These are phyloP conservation scores for Epizoanthus rinbou DNA, from an alignment of 92 coral and sea anemone genomes.

Conservation along the genomic window DNA sequence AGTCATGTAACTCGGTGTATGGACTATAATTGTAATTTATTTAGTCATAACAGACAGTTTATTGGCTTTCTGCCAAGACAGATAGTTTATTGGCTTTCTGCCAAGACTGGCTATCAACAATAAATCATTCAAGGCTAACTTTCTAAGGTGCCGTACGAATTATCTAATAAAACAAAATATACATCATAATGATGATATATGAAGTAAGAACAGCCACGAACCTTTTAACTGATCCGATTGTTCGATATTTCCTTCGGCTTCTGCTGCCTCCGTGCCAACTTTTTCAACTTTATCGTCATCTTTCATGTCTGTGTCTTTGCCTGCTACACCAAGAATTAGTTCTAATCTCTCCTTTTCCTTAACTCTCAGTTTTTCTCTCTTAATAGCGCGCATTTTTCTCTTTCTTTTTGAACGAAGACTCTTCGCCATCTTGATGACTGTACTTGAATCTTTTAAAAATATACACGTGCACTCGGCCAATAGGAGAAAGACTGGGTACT, in stretches of 20 bases:
- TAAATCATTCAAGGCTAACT: background rate
- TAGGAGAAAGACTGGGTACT: slow-evolving; percentile 38
- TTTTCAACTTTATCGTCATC: slow-evolving; percentile 30
- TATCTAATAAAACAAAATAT: background rate
- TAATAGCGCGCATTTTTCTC: slow-evolving; percentile 82
- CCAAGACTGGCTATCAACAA: no score
- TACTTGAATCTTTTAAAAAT: background rate
- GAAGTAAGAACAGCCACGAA: background rate
- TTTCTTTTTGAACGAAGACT: slow-evolving; percentile 93
- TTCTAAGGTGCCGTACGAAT: background rate
- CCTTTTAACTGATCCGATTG: slow-evolving; percentile 13
- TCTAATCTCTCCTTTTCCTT: slow-evolving; percentile 75
- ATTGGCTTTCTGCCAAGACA: no score
- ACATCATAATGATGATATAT: no score
- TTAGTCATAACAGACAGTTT: no score
- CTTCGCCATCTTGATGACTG: slow-evolving; percentile 86
- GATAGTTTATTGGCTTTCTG: no score
- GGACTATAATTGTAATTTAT: no score
- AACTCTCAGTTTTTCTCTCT: slow-evolving; percentile 77
- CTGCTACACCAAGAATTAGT: slow-evolving; percentile 68
- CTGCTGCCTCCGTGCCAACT: slow-evolving; percentile 34
- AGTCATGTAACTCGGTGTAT: no score
- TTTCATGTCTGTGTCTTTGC: slow-evolving; percentile 62
- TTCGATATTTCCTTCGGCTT: slow-evolving; percentile 39
- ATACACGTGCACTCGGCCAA: slow-evolving; percentile 51